phyloP scores from a whole-genome alignment of 2,888 invertebrate genomes.

The Troides helena region DNA sequence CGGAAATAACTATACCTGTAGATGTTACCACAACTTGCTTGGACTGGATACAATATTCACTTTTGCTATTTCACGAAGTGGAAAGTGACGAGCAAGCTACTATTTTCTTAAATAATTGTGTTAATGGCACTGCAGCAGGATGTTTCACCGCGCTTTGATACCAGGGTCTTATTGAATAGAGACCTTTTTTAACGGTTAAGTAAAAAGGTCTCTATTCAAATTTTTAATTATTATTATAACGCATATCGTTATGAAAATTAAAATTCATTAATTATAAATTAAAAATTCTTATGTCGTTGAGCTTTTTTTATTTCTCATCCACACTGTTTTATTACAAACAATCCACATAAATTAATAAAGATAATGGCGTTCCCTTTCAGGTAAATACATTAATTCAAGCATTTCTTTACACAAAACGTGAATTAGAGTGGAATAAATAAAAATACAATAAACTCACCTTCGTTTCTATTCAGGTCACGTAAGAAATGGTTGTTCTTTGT shows the following conservation, averaged over 20 bases:
- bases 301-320: background rate
- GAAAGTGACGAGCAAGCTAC: background rate
- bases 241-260: too few species aligned
- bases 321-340: background rate
- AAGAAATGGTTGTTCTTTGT: slow-evolving; percentile 24
- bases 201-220: background rate
- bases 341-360: slow-evolving; percentile 1
- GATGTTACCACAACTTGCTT: background rate
- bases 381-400: slow-evolving; percentile 18
- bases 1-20: background rate
- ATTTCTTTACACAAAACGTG: slow-evolving; percentile 20
- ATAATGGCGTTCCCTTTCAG: background rate
- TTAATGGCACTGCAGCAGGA: background rate
- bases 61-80: background rate
- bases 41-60: background rate
- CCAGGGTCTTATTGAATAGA: background rate
- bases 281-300: background rate
- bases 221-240: background rate
- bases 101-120: background rate
- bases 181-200: background rate
- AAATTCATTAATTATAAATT: too few species aligned
- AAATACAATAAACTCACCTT: slow-evolving; percentile 13
- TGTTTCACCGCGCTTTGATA: background rate
- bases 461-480: slow-evolving; percentile 24
- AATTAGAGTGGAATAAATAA: slow-evolving; percentile 18